phyloP scores from a whole-genome alignment of 2,888 invertebrate species.

The Notocelia uddmanniana region DNA sequence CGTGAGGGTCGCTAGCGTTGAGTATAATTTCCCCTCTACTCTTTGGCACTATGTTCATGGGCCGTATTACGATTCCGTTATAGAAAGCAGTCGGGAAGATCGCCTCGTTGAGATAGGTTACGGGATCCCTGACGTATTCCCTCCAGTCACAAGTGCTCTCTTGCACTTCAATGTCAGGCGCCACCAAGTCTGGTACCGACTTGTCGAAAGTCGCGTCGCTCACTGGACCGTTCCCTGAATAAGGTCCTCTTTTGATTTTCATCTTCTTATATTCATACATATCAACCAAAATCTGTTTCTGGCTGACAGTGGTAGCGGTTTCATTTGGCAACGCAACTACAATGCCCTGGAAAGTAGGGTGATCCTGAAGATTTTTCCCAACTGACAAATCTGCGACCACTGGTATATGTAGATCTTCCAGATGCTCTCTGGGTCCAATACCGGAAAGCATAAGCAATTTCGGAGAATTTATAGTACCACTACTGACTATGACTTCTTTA shows the following conservation, averaged over 20 bases:
- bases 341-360: slow-evolving; percentile 75
- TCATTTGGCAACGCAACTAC: slow-evolving; percentile 81
- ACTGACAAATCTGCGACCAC: slow-evolving; percentile 68
- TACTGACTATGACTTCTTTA: slow-evolving; percentile 71
- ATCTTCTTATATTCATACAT: slow-evolving; percentile 67
- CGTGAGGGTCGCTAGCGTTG: slow-evolving; percentile 88
- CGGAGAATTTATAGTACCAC: slow-evolving; percentile 68
- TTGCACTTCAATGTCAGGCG: slow-evolving; percentile 88
- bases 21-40: slow-evolving; percentile 87
- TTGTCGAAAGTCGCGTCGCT: slow-evolving; percentile 85
- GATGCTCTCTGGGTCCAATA: slow-evolving; percentile 67
- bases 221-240: slow-evolving; percentile 83
- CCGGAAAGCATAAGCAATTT: slow-evolving; percentile 74
- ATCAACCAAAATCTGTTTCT: slow-evolving; percentile 69
- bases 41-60: slow-evolving; percentile 85
- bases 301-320: slow-evolving; percentile 73
- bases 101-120: slow-evolving; percentile 62
- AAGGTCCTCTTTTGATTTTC: slow-evolving; percentile 73
- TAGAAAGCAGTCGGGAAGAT: slow-evolving; percentile 86
- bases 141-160: slow-evolving; percentile 78
- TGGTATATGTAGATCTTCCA: slow-evolving; percentile 59
- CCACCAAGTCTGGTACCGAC: slow-evolving; percentile 72
- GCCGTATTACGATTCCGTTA: slow-evolving; percentile 83
- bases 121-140: slow-evolving; percentile 84
- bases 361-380: slow-evolving; percentile 76